These are phyloP conservation scores for Dicycla oo DNA, from an alignment of 2,888 invertebrate species.

Conservation along the genomic window DNA sequence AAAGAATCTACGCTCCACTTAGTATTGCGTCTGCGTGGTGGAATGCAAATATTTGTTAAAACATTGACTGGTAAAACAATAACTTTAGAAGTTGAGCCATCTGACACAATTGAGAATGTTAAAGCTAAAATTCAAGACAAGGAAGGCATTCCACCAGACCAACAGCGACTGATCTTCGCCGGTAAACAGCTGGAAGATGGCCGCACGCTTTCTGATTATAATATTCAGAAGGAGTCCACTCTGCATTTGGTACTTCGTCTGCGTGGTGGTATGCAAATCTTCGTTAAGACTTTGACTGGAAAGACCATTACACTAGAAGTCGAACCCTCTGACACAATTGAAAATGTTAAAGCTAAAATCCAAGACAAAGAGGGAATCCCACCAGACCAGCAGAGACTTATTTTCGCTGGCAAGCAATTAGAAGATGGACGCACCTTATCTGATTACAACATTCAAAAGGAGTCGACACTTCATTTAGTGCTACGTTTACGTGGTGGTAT, in stretches of 20 bases:
- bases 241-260: constrained; percentile 32
- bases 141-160: constrained; percentile 57
- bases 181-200: constrained; percentile 48
- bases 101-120: constrained; percentile 58
- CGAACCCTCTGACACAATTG: constrained; percentile 58
- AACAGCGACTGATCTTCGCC: constrained; percentile 58
- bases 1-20: constrained; percentile 57
- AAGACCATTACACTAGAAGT: constrained; percentile 59
- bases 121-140: constrained; percentile 60
- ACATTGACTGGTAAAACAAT: constrained; percentile 59
- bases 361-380: constrained; percentile 69
- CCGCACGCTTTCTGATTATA: constrained; percentile 49
- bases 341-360: constrained; percentile 61
- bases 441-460: constrained; percentile 59
- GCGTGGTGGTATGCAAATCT: constrained; percentile 49
- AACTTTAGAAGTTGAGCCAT: constrained; percentile 54
- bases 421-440: constrained; percentile 59
- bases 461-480: constrained; percentile 54
- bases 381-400: constrained; percentile 65
- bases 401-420: constrained; percentile 61
- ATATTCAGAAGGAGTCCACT: constrained; percentile 44
- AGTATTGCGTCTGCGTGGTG: constrained; percentile 54
- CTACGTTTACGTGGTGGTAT: constrained; percentile 58
- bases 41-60: constrained; percentile 62
- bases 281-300: constrained; percentile 55